Evolutionary conservation across 2,797 vertebrate genomes (phyloP).

Genomic region (Ctenosaura bakeri): DNA sequence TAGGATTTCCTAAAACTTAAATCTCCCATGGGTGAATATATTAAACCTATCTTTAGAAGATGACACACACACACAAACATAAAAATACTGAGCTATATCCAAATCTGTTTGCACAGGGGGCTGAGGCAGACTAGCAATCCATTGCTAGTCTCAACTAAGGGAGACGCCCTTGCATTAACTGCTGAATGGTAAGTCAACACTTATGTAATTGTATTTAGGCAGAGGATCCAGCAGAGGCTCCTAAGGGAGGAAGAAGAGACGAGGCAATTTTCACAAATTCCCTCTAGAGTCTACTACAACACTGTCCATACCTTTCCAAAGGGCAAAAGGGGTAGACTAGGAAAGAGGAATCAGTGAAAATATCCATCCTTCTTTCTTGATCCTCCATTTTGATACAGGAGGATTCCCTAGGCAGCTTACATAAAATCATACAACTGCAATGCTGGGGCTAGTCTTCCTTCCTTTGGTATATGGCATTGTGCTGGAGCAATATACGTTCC

Average conservation of each 20-base stretch:
- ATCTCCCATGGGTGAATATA: slow-evolving; percentile 23
- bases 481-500: neutral
- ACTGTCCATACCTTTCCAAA: neutral
- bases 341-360: neutral
- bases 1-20: slow-evolving; percentile 14
- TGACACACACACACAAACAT: slow-evolving; percentile 2
- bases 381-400: neutral
- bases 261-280: neutral
- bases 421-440: neutral
- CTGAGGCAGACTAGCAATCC: neutral
- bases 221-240: neutral
- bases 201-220: too few relatives aligned
- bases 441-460: neutral
- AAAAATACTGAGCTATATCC: neutral
- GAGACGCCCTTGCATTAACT: too few relatives aligned
- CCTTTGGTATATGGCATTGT: neutral
- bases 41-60: slow-evolving; percentile 12
- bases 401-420: neutral
- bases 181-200: too few relatives aligned
- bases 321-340: neutral
- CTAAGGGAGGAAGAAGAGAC: neutral
- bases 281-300: neutral
- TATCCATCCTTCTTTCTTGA: neutral
- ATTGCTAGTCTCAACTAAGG: too few relatives aligned
- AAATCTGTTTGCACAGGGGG: neutral